Conservation (phyloP, 2,888 invertebrate species). For the Platynereis dumerilii region DNA sequence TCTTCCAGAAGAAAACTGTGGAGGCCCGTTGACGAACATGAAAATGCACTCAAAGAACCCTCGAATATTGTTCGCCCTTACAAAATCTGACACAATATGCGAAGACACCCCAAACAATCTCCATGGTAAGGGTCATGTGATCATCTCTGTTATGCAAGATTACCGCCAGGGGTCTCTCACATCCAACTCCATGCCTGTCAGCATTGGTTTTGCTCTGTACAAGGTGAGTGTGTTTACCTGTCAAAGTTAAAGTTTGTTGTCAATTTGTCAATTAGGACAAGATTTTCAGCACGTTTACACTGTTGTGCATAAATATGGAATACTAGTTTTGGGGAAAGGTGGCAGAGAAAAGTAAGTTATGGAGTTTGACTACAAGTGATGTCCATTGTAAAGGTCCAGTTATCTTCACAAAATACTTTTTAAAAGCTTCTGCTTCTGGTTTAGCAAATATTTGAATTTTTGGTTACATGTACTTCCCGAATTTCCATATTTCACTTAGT, state of each 20-base stretch:
- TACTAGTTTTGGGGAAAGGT: neutral
- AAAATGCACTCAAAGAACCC: conserved; percentile 45
- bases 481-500: no score
- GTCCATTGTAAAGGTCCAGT: no score
- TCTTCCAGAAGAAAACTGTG: conserved; percentile 20
- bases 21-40: conserved; percentile 29
- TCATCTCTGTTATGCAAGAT: conserved; percentile 56
- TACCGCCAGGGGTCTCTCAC: conserved; percentile 50
- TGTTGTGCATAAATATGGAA: neutral
- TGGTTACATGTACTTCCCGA: no score
- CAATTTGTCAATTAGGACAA: no score
- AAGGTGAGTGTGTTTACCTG: conserved; percentile 43
- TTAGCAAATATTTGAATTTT: no score
- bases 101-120: conserved; percentile 42
- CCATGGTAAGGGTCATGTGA: conserved; percentile 48
- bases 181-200: conserved; percentile 47
- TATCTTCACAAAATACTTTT: neutral
- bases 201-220: conserved; percentile 52
- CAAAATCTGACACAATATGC: conserved; percentile 44
- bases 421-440: no score
- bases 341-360: no score
- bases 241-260: no score
- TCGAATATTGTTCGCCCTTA: conserved; percentile 45
- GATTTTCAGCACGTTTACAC: neutral
- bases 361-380: no score